Conservation (phyloP, 2,888 invertebrate species). For the Lasioglossum leucozonium region DNA sequence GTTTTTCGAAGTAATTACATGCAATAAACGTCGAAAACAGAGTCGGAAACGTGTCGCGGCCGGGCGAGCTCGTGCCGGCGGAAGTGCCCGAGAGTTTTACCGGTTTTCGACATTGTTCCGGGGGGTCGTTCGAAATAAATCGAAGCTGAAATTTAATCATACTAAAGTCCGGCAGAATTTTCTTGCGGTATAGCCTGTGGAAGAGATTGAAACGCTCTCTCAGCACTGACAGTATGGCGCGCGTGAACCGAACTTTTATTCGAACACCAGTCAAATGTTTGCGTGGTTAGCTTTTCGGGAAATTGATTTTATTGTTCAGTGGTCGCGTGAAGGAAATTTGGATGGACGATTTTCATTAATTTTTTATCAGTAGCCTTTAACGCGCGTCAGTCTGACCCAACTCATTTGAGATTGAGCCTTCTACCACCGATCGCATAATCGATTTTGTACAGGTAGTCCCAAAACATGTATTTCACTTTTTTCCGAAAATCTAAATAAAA, state of each 20-base stretch:
- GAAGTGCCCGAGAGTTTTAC: not conserved
- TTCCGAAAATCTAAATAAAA: too few species aligned
- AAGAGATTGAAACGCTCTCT: not conserved
- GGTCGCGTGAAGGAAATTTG: not conserved
- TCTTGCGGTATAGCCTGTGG: not conserved
- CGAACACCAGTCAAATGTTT: not conserved
- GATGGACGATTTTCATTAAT: not conserved
- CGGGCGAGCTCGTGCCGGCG: not conserved
- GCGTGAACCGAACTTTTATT: not conserved
- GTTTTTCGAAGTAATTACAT: constrained; percentile 64
- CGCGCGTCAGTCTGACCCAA: too few species aligned
- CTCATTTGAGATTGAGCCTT: too few species aligned
- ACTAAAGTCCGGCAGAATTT: not conserved
- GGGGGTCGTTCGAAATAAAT: not conserved
- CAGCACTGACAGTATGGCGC: constrained; percentile 2
- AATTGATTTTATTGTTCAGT: too few species aligned
- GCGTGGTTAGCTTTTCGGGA: too few species aligned
- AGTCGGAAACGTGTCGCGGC: not conserved
- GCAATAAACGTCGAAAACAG: constrained; percentile 33
- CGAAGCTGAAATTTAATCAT: constrained; percentile 8
- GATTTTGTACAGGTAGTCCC: too few species aligned
- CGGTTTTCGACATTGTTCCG: not conserved
- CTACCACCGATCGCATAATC: too few species aligned
- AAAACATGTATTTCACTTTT: too few species aligned
- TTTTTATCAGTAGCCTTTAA: too few species aligned